Percentiles rank a stretch among this genome's conserved stretches.
These are phyloP conservation scores for Mamestra configurata DNA, from an alignment of 1,140 invertebrate species.

Conservation along the genomic window DNA sequence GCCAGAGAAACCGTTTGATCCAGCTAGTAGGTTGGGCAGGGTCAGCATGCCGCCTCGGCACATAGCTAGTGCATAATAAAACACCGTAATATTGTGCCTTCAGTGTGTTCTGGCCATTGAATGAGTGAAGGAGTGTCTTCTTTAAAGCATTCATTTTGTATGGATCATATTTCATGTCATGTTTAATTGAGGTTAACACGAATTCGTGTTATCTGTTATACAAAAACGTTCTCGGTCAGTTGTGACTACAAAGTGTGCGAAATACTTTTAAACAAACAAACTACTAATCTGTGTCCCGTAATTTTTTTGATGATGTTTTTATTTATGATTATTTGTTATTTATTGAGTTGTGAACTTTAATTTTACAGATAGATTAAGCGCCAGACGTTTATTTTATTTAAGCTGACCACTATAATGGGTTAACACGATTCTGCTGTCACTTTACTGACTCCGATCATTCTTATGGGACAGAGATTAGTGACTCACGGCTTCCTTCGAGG, in stretches of 20 bases:
- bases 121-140: conserved; percentile 46
- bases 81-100: conserved; percentile 66
- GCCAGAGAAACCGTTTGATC: conserved; percentile 19
- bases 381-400: background rate
- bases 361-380: no score
- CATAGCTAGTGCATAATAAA: conserved; percentile 44
- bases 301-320: background rate
- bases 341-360: background rate
- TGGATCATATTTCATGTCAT: conserved; percentile 30
- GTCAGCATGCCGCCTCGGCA: conserved; percentile 11
- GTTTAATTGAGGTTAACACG: background rate
- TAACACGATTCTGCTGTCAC: background rate
- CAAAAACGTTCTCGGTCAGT: conserved; percentile 17
- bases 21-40: conserved; percentile 28
- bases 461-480: background rate
- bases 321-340: background rate
- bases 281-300: background rate
- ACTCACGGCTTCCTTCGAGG: background rate
- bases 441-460: background rate
- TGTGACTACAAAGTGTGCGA: conserved; percentile 20
- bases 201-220: conserved; percentile 43
- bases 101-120: conserved; percentile 61
- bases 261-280: conserved; percentile 1
- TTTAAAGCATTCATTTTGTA: conserved; percentile 48
- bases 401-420: background rate